Base-by-base conservation (phyloP, 1,140 invertebrate species). In the Papilio helenus region DNA sequence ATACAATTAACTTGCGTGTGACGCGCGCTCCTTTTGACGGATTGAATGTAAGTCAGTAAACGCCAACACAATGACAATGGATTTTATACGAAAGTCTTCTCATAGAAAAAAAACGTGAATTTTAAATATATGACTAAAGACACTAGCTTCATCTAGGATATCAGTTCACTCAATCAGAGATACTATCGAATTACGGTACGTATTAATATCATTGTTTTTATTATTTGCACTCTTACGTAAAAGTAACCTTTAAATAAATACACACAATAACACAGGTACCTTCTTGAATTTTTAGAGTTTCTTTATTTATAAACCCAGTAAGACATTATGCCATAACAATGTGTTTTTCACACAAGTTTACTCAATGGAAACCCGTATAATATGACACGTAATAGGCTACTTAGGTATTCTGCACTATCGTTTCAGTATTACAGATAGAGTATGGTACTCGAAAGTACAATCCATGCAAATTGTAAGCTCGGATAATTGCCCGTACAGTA, bases 141-240 rank as follows among this genome's bases (percentile, higher is more conserved):
- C 16, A 71, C 5, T 39, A 39, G 5, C 9, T 71, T 39, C 39
- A 34, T 39, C n/a, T 20, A 46, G 16, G 72, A 23, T 46, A 73
- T 73, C 39, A 39, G 12, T 73, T 44, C 20, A 73, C 42, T 73
- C 72, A 73, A 73, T 73, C 72, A 73, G 42, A 39, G 72, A 20
- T n/a, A 44, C 12, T 42, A 73, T 73, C 72, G 23, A 49, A 51
- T 74, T 23, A 74, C 72, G 42, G 16, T 23, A 44, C 72, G 39
- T 49, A 26, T 74, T 51, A 79, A 74, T 65, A 20, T 42, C 49
- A 55, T 46, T 80, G 26, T 39, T 55, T 55, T 46, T 26, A 79
- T 78, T 81, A 39, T 58, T 49, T 65, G 42, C 76, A 72, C 74
- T 51, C 74, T 80, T 80, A 80, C 34, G 23, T 29, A 29, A 29